Conservation (phyloP, 53 echinoderm and acorn worm genomes). For the Crossaster papposus region DNA sequence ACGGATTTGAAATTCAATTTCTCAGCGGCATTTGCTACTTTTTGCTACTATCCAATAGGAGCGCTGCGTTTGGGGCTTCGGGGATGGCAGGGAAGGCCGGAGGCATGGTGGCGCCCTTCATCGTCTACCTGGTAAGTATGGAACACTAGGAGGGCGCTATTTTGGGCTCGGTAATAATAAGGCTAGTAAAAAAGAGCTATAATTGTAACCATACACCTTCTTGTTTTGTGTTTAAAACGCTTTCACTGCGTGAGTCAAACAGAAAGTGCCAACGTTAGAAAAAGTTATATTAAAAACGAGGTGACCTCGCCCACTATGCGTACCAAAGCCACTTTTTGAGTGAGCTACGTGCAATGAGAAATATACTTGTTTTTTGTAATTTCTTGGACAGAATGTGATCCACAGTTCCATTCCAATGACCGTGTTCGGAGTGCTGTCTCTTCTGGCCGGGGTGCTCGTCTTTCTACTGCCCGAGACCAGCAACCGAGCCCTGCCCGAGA, state of each 20-base stretch:
- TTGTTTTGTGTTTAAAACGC: too few species aligned
- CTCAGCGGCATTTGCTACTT: not conserved
- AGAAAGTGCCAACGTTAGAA: too few species aligned
- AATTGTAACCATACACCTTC: too few species aligned
- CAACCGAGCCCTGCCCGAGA: constrained; percentile 40
- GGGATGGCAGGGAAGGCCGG: constrained; percentile 76
- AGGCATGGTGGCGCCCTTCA: constrained; percentile 76
- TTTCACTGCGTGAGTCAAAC: too few species aligned
- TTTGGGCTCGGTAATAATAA: too few species aligned
- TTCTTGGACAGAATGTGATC: not conserved
- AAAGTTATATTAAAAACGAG: too few species aligned
- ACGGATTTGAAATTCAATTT: too few species aligned
- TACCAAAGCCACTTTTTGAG: too few species aligned
- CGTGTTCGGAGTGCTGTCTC: constrained; percentile 47
- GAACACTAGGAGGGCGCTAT: too few species aligned
- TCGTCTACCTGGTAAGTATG: constrained; percentile 70
- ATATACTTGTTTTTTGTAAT: not conserved
- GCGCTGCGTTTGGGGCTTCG: constrained; percentile 72
- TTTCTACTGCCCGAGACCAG: constrained; percentile 42
- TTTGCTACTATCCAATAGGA: constrained; percentile 43
- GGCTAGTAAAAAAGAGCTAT: too few species aligned
- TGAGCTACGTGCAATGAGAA: too few species aligned
- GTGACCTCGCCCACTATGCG: too few species aligned
- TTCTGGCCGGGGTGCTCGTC: constrained; percentile 22
- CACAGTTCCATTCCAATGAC: constrained; percentile 18